Base-by-base conservation (phyloP, 2,113 vertebrate genomes). In the Pitta sordida region DNA sequence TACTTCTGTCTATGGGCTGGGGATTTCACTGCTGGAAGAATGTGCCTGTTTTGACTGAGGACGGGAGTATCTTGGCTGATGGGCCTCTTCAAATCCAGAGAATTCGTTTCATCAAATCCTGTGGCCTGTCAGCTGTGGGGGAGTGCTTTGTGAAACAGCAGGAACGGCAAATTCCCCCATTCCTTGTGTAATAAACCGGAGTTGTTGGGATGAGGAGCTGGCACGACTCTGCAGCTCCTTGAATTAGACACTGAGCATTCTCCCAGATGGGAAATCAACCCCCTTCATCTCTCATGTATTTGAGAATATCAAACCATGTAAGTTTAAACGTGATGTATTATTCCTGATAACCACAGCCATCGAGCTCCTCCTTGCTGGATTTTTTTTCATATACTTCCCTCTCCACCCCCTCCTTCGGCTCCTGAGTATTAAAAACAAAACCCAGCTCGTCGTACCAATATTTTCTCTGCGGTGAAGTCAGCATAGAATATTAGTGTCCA, bases 401-500 rank as follows among this genome's bases (percentile, higher is more conserved):
- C 48, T 48, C 69, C 27, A 44, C 24, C 65, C 39, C 12, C 49
- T 65, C n/a, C 19, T 8, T 37, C 58, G 7, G 0, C 13, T 52
- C 34, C 51, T 52, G 27, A 3, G 16, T 7, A 18, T 44, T 43
- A n/a, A 27, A 89, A 44, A 43, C 75, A 21, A 44, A 62, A 83
- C 8, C 48, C 67, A 24, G 46, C 41, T 83, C 86, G 26, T 56
- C 2, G 6, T 49, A 59, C 86, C 73, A 53, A 76, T 30, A 83
- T 67, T 43, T 41, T 53, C 70, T n/a, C 59, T 4, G 20, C 10
- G 1, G 21, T 58, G 91, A 89, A 91, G 96, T 95, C 94, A 69
- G 93, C 92, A 9, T 83, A 69, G 62, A 49, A 95, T 91, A 82
- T 76, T n/a, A 96, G 94, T 86, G 93, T 96, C 94, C 91, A 81